phyloP scores from a whole-genome alignment of 1,140 invertebrate genomes.

The Maniola jurtina region DNA sequence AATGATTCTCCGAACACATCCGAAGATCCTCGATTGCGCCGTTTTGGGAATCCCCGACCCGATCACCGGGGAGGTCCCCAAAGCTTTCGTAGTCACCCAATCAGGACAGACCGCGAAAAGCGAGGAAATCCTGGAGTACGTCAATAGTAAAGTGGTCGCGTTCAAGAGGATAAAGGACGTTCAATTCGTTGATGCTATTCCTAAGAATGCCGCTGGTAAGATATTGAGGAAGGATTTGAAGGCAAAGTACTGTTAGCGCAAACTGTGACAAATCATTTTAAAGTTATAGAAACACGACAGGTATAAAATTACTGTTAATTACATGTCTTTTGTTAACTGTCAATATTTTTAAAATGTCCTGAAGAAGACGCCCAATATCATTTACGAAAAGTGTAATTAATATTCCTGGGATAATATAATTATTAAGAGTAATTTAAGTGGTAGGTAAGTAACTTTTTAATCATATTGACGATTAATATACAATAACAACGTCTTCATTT shows the following conservation, averaged over 20 bases:
- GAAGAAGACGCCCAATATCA: no score
- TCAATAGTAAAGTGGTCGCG: constrained; percentile 82
- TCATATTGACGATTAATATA: no score
- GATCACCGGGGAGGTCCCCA: constrained; percentile 87
- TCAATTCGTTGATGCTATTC: constrained; percentile 84
- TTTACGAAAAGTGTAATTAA: no score
- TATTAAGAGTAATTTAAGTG: no score
- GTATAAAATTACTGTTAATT: no score
- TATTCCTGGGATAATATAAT: no score
- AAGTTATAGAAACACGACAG: no score
- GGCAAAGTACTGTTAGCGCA: constrained; percentile 55
- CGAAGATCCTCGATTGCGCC: constrained; percentile 87
- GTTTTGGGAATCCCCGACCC: constrained; percentile 90
- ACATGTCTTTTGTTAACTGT: no score
- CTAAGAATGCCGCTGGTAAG: constrained; percentile 87
- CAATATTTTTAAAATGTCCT: no score
- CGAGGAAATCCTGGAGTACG: constrained; percentile 79
- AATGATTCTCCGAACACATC: constrained; percentile 86
- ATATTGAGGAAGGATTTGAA: constrained; percentile 83
- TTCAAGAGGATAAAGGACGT: constrained; percentile 86
- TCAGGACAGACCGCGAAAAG: constrained; percentile 53
- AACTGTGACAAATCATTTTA: not conserved
- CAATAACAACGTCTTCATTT: no score
- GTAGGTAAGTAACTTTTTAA: no score
- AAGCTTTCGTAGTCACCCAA: constrained; percentile 83